Evolutionary conservation across 2,797 vertebrate species (phyloP), one percentile per base, ranked within the genome.

Genomic region (Crenichthys baileyi): DNA sequence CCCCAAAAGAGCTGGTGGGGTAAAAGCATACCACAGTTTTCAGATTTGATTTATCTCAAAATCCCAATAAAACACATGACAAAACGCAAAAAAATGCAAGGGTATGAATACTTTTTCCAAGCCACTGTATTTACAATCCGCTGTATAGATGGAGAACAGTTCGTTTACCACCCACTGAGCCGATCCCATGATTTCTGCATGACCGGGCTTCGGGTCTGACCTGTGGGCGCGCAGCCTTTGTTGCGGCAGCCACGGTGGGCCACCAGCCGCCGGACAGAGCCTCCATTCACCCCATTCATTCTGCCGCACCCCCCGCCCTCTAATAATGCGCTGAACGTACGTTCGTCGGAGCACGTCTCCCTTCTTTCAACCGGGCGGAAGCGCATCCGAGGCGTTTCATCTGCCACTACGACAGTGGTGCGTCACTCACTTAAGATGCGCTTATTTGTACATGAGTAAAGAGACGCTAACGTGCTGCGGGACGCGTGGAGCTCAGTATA

Each of bases 101-200:
- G 7, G 31, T 39, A 65, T 36, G 12, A 65, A 65, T 20, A 65
- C 18, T 8, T 22, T 15, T 65, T 22, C 13, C 18, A 39, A 67
- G 20, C 20, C 31, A 67, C 63, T 12, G 20, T 24, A 39, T 65
- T 67, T 15, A n/a, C 1, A n/a, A 44, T n/a, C 2, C 12, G 9
- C 20, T 68, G 5, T 41, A 41, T 9, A 65, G 15, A 4, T 67
- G 39, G 9, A 12, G 22, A 67, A 22, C 53, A 55, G 22, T 89
- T 89, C 90, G 89, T 92, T 91, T 79, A 65, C 88, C 90, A 83
- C 94, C 94, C 91, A 94, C 94, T 92, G 89, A 93, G 90, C 87
- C 65, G 89, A 91, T 93, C 94, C 90, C 81, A 93, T 95, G 94
- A 92, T 91, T 85, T 84, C 85, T 91, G 91, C 93, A 78, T 95